Base-by-base conservation (phyloP, 2,797 vertebrate species). In the Poecilia picta region DNA sequence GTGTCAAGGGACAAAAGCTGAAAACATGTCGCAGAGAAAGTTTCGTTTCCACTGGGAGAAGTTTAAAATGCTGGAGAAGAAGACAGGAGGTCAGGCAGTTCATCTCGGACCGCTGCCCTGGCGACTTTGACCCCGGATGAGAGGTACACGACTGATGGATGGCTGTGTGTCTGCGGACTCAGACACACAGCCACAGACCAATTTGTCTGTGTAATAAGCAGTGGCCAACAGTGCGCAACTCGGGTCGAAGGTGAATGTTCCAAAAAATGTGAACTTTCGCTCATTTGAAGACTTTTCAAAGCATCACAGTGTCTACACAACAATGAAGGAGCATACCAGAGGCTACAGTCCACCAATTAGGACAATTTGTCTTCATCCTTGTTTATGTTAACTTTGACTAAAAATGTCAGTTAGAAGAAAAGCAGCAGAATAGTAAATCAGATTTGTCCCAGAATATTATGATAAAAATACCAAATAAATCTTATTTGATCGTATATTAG, bases 231-330 rank as follows among this genome's bases (percentile, higher is more conserved):
- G 51, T 47, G 68, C 55, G n/a, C 51, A 72, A 59, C 76, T 72
- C 25, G 18, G 49, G 76, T 55, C 66, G 15, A 46, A 43, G 68
- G 51, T 46, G 15, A 36, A 72, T 36, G 51, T 72, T 72, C 68
- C 45, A 59, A 45, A 53, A 59, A 78, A 71, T 78, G 43, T 78
- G 76, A 78, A 78, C 76, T 59, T 78, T 71, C 12, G 10, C 68
- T 33, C n/a, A 8, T 57, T 43, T 18, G 46, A 46, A 46, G 68
- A 31, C 28, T 33, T 71, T 72, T 45, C 66, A 41, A 72, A 57
- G 62, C 45, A 76, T 41, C 23, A 68, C 23, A n/a, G 46, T 43
- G 55, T 59, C 55, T 55, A 57, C 68, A 55, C 39, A 77, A 55
- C 76, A 77, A 18, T 15, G 39, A 57, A 43, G 76, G 36, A 25